Base-by-base conservation (phyloP, 2,888 invertebrate species). In the Chorisops tibialis region DNA sequence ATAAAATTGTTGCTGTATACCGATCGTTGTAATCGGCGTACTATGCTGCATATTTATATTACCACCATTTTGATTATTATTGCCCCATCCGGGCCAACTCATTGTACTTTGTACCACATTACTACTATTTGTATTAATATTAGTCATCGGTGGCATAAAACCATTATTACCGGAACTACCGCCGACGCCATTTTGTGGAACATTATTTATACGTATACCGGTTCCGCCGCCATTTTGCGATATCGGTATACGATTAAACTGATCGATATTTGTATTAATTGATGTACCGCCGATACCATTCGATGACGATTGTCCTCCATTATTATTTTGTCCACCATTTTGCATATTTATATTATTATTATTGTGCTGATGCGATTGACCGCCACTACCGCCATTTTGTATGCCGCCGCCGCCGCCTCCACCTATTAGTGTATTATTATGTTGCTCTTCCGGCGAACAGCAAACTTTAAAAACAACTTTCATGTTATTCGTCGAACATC, bases 391-490 rank as follows among this genome's bases (percentile, higher is more conserved):
- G 41, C 66, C 62, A 30, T 22, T 30, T 11, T 47, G 19, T 43
- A 38, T 61, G 81, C 81, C 74, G 82, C 82, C 59, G 82, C 80
- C 69, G 79, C 77, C n/a, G 9, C 65, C 63, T 16, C 66, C 65
- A 21, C 16, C 24, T 4, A 43, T 22, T 50, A 70, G 69, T 35
- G 69, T 70, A 72, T 74, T 75, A 72, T 76, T 74, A 74, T 76
- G 70, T 65, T 76, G 80, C 70, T 87, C 85, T 73, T 89, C 87
- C 41, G 89, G 87, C 73, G 87, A 87, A 80, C 93, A 94, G 81
- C 93, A 93, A 62, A 94, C 93, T 79, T 93, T 93, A 81, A 95
- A 95, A 65, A 95, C 92, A 72, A 96, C 88, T 83, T 94, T 94
- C 95, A 96, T 96, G 79, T 95, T 94, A 79, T 95, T 88, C 70